Base-by-base conservation (phyloP, 2,797 vertebrate species). In the Sebastes diploproa region DNA sequence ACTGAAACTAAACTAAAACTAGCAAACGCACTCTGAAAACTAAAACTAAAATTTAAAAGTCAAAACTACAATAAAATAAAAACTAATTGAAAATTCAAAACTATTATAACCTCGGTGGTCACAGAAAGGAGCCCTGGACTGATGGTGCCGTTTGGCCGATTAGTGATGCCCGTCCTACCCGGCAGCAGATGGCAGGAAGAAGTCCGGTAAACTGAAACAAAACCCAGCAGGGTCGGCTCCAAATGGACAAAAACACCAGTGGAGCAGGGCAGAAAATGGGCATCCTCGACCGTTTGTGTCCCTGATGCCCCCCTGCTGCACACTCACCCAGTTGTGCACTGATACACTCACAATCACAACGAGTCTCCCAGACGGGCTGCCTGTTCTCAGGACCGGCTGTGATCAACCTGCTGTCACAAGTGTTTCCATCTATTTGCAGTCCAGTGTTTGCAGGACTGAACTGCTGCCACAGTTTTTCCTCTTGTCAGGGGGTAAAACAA, bases 131-230 rank as follows among this genome's bases (percentile, higher is more conserved):
- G 54, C 52, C 12, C 11, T 7, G 74, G 60, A 38, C 32, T 36
- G 27, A 27, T n/a, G 29, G 69, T 71, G 62, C 52, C 42, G 78
- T 64, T 62, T 56, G 72, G 69, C 56, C 6, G 36, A 10, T 68
- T 34, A 62, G 22, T 16, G 42, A 76, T 81, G 75, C 54, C 69
- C 52, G 23, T 78, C 52, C 56, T 66, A 20, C 67, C 66, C 29
- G 1, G 80, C 59, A 80, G 85, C 90, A 92, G 90, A 92, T 89
- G 89, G 90, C 77, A 36, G 38, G n/a, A 68, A 38, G 73, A 77
- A 56, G 83, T 82, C 89, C 83, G 2, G 85, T 89, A 79, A 73
- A 88, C 72, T 83, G 66, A 70, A 84, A 89, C 84, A 90, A 89
- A 86, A 89, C 75, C 72, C 56, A 63, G 34, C 59, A 55, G 70